Evolutionary conservation across 2,797 vertebrate species (phyloP), one percentile per base, ranked within the genome.

Genomic region (Danio tinwini): DNA sequence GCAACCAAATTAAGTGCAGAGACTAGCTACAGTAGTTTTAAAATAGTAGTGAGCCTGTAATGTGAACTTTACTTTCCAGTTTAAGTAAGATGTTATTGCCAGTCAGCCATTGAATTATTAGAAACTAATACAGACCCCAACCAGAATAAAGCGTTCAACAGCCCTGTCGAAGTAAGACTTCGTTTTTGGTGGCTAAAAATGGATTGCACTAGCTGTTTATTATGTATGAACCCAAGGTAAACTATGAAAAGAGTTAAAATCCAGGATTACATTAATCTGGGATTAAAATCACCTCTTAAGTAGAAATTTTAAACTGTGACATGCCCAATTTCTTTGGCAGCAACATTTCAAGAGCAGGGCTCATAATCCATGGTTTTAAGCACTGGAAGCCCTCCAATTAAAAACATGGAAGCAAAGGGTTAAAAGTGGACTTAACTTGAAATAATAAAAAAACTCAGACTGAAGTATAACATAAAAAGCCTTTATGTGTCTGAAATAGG

Each of bases 361-460:
- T 69, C 29, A 52, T 52, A 50, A 69, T 69, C 21, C 29, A 69
- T 19, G 5, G 65, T 69, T 69, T 69, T 50, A 52, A 29, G 47
- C 47, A 39, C 52, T 69, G 14, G 65, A 69, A 69, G 69, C 29
- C 21, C 5, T 37, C 19, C 49, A 44, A 42, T 9, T 40, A 44
- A 1, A 16, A 40, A 1, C 1, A 7, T n/a, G 7, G 39, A 62
- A 40, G 4, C 39, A 37, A 63, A n/a, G 21, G 37, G 13, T 42
- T 62, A 62, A 63, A 63, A 37, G 56, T 63, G 39, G 61, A 63
- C 1, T n/a, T 40, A 63, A 63, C 39, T 39, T 63, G 21, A 56
- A 12, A 14, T 59, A 59, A 59, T 59, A 8, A 37, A 59, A 29
- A 59, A 12, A 17, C 58, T 59, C 3, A 59, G 12, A 37, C 6